A percentile compares a stretch with the other conserved stretches of the same genome.
phyloP scores from a whole-genome alignment of 2,113 vertebrate species.

The Macaca fascicularis region T2T-MFA8v1.1 NC_088385.1:58555501-58556000 shows the following conservation, averaged over 20 bases:
- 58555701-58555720: not conserved
- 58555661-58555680: conserved; percentile 23
- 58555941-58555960: not conserved
- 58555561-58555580: not conserved
- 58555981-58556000: not conserved
- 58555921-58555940: no score
- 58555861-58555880: not conserved
- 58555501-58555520: not conserved
- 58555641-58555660: not conserved
- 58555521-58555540: not conserved
- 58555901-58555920: not conserved
- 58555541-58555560: not conserved
- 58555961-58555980: not conserved
- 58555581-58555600: not conserved
- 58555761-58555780: not conserved
- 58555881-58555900: not conserved
- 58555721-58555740: not conserved
- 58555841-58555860: not conserved
- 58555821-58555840: not conserved
- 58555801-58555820: not conserved
- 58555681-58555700: conserved; percentile 26
- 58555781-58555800: not conserved
- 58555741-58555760: not conserved
- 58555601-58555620: not conserved
- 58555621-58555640: conserved; percentile 24